phyloP scores from a whole-genome alignment of 1,140 invertebrate species.

The Micrasema longulum region DNA sequence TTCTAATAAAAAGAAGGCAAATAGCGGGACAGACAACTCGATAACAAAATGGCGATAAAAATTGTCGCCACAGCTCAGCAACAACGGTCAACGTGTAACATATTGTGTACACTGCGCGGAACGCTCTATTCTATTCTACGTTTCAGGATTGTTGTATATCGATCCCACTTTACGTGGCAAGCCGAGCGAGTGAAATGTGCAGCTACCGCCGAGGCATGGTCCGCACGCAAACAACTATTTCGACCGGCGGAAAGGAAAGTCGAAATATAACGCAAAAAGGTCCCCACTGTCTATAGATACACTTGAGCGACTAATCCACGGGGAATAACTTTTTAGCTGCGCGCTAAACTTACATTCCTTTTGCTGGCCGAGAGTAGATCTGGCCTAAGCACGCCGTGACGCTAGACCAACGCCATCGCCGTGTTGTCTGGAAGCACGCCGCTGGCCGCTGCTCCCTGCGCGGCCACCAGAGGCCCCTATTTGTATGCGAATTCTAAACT shows the following conservation, averaged over 20 bases:
- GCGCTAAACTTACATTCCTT: slow-evolving; percentile 7
- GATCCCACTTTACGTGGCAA: slow-evolving; percentile 58
- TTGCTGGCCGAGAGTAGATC: slow-evolving; percentile 2
- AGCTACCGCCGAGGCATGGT: slow-evolving; percentile 17
- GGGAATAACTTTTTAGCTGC: slow-evolving; percentile 7
- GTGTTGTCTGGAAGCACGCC: slow-evolving; percentile 26
- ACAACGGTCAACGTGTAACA: slow-evolving; percentile 46
- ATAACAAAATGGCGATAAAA: slow-evolving; percentile 47
- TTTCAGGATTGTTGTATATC: slow-evolving; percentile 44
- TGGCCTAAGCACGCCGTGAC: slow-evolving; percentile 32
- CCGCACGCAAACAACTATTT: not conserved
- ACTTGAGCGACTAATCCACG: not conserved
- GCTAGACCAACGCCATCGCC: slow-evolving; percentile 37
- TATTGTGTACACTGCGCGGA: slow-evolving; percentile 47
- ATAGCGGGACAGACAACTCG: slow-evolving; percentile 33
- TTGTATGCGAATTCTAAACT: slow-evolving; percentile 35
- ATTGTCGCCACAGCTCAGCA: slow-evolving; percentile 38
- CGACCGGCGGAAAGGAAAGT: slow-evolving; percentile 11
- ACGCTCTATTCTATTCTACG: slow-evolving; percentile 39
- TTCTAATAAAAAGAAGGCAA: slow-evolving; percentile 35
- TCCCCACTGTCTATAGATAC: not conserved
- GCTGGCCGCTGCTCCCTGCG: slow-evolving; percentile 21
- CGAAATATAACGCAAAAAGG: not conserved
- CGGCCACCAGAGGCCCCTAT: slow-evolving; percentile 32
- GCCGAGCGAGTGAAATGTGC: slow-evolving; percentile 53